Evolutionary conservation across 2,797 vertebrate species (phyloP).

Genomic region (Rhynchotus rufescens): DNA sequence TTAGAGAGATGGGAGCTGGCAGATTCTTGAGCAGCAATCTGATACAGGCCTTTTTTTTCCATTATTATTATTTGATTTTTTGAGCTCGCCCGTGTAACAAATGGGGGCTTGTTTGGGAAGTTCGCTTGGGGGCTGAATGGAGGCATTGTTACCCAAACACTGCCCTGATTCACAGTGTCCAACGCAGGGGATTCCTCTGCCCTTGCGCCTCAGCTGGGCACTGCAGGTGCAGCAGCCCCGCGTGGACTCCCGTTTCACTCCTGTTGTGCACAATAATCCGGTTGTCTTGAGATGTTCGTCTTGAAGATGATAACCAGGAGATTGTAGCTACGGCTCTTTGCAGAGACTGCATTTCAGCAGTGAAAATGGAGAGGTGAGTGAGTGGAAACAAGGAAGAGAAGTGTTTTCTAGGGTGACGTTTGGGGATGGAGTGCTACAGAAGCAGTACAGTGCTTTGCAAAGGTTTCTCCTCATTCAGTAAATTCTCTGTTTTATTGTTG

Average conservation of each 20-base stretch:
- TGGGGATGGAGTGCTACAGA: background rate
- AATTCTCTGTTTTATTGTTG: background rate
- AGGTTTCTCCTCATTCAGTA: background rate
- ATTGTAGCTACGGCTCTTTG: background rate
- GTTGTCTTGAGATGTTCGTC: background rate
- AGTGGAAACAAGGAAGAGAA: background rate
- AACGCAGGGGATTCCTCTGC: conserved; percentile 36
- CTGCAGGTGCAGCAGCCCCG: conserved; percentile 65
- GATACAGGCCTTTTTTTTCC: conserved; percentile 62
- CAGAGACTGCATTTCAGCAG: background rate
- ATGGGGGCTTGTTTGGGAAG: conserved; percentile 70
- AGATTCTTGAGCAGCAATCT: conserved; percentile 75
- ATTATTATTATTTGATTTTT: conserved; percentile 24
- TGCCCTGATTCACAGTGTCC: conserved; percentile 65
- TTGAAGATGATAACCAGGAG: background rate
- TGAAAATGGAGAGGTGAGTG: background rate
- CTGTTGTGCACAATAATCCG: background rate
- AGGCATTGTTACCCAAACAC: conserved; percentile 69
- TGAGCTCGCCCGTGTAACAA: conserved; percentile 71
- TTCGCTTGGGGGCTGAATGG: conserved; percentile 62
- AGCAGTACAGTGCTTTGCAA: background rate
- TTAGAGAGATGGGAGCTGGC: conserved; percentile 72
- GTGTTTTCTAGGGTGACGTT: background rate
- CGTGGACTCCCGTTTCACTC: conserved; percentile 41
- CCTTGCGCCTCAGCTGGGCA: conserved; percentile 56